A percentile compares a stretch with the other conserved stretches of the same genome.
Conservation (phyloP, 2,113 vertebrate species). For the Falcunculus frontatus region DNA sequence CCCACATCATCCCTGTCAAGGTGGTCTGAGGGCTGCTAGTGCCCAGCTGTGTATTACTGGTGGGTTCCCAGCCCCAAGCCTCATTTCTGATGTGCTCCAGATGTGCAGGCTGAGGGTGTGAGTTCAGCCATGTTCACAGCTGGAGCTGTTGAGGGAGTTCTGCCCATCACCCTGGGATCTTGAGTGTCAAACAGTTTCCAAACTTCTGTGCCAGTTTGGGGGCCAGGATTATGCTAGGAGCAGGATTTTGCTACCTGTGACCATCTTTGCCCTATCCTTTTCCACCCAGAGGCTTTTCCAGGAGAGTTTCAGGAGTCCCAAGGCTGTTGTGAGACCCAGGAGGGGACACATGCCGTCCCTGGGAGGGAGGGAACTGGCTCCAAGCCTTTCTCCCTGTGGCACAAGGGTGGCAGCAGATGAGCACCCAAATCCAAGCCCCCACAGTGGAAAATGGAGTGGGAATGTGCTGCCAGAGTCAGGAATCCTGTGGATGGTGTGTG, state of each 20-base stretch:
- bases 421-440: background rate
- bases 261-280: background rate
- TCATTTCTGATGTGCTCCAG: background rate
- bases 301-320: background rate
- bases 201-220: background rate
- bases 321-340: background rate
- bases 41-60: background rate
- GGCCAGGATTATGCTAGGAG: background rate
- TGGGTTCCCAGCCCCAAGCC: background rate
- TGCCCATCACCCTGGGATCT: background rate
- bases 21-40: background rate
- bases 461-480: background rate
- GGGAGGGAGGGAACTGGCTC: background rate
- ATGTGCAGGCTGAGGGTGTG: background rate
- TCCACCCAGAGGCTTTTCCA: background rate
- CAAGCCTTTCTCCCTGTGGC: background rate
- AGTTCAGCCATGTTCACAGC: background rate
- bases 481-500: background rate
- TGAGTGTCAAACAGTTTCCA: background rate
- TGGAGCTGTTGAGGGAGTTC: background rate
- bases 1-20: fast-evolving
- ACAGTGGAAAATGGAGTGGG: background rate
- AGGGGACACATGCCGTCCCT: background rate
- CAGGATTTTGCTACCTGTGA: background rate
- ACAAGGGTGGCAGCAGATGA: background rate